Evolutionary conservation across 2,797 vertebrate species (phyloP), one percentile per base, ranked within the genome.

Genomic region (Pelobates cultripes): DNA sequence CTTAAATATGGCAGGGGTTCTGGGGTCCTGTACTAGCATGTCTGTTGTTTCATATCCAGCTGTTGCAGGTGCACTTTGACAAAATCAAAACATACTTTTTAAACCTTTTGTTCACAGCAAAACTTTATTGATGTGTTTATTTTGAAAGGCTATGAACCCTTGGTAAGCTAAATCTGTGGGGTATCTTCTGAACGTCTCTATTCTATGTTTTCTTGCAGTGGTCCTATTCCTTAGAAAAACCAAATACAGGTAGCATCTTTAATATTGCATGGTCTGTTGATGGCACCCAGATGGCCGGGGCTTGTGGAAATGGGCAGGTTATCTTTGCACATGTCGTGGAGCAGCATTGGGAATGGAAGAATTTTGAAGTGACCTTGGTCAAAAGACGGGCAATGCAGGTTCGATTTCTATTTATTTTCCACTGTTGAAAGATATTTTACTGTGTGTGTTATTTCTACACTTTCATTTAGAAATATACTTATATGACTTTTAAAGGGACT

Each of bases 311-410:
- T 0, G 97, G 97, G 28, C 97, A 99, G 1, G 97, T 99, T 83
- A 93, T 99, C 86, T 99, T 99, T 87, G 97, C 97, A 85, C 97
- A 99, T 43, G 91, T 99, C 51, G 93, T 99, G 89, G 97, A 98
- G 67, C 97, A 98, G 10, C 94, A 89, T 9, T 99, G 98, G 98
- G 96, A 98, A 83, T 98, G 98, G 97, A 98, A 94, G 87, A 96
- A 96, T 91, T 96, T 97, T 81, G 90, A 96, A 89, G 91, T 98
- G 80, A 98, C 96, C 0, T 92, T 98, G 71, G 94, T 94, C 63
- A 99, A 98, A 88, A 96, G 98, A 87, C 95, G 96, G 85, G 94
- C 94, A 75, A 99, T 99, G 97, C 96, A 99, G 97, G 97, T 98
- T 81, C 70, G 42, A 14, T 61, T 66, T 64, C n/a, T 10, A 15